These are phyloP conservation scores for Limosa lapponica DNA, from an alignment of 2,797 vertebrate species.

Conservation along the genomic window DNA sequence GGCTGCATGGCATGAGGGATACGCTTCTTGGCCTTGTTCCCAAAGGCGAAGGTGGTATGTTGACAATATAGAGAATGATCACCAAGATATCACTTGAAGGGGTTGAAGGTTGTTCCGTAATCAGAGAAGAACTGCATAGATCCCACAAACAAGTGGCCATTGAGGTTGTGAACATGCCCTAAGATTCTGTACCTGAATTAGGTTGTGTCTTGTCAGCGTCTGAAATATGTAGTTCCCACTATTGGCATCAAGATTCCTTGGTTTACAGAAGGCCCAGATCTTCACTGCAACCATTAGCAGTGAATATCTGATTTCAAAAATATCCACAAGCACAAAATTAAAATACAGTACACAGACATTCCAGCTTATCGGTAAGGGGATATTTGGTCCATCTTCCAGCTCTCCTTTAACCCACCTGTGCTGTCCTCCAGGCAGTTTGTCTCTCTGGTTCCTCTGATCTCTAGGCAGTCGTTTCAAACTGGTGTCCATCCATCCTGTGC, in stretches of 20 bases:
- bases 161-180: neutral
- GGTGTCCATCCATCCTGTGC: neutral
- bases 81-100: neutral
- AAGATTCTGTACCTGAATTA: neutral
- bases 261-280: neutral
- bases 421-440: neutral
- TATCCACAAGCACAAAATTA: neutral
- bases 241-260: neutral
- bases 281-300: neutral
- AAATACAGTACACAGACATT: neutral
- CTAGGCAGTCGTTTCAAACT: neutral
- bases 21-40: neutral
- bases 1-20: neutral
- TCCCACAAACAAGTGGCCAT: neutral
- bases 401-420: neutral
- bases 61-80: neutral
- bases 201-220: neutral
- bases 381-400: neutral
- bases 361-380: neutral
- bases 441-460: neutral
- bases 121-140: neutral
- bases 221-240: neutral
- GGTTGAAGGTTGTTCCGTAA: neutral
- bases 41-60: neutral
- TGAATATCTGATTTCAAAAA: neutral